Conservation (phyloP, 2,888 invertebrate genomes). For the Thelaira solivaga region DNA sequence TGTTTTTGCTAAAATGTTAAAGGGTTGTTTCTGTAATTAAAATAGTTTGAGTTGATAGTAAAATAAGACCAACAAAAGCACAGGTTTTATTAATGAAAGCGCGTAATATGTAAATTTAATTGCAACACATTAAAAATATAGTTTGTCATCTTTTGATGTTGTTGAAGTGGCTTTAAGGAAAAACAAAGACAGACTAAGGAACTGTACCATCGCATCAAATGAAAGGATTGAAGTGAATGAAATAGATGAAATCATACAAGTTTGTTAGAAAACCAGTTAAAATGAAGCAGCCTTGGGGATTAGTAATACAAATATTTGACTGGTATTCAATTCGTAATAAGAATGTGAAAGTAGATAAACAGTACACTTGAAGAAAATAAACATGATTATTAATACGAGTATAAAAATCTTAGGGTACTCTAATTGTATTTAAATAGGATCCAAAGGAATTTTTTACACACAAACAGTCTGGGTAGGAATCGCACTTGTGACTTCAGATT, state of each 20-base stretch:
- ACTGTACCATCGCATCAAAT: too few relatives aligned
- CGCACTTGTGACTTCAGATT: too few relatives aligned
- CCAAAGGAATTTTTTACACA: too few relatives aligned
- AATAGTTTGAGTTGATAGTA: slow-evolving; percentile 57
- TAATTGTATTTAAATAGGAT: too few relatives aligned
- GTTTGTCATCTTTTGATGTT: slow-evolving; percentile 56
- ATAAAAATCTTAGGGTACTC: too few relatives aligned
- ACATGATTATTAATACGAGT: too few relatives aligned
- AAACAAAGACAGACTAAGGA: too few relatives aligned
- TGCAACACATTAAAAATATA: slow-evolving; percentile 65
- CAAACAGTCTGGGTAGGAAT: too few relatives aligned
- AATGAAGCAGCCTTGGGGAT: slow-evolving; percentile 52
- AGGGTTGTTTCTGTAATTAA: slow-evolving; percentile 50
- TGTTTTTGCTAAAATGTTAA: slow-evolving; percentile 6
- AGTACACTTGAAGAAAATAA: slow-evolving; percentile 20
- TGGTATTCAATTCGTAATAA: slow-evolving; percentile 26
- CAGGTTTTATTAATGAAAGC: slow-evolving; percentile 30
- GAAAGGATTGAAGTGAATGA: not conserved
- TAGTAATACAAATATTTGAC: slow-evolving; percentile 43
- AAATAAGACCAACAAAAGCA: slow-evolving; percentile 11
- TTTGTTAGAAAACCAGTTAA: slow-evolving; percentile 31
- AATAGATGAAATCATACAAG: slow-evolving; percentile 50
- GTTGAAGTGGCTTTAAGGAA: slow-evolving; percentile 4
- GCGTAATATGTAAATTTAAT: slow-evolving; percentile 65
- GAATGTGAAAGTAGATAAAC: not conserved